Conservation (phyloP, 1,140 invertebrate species). For the Formica exsecta region DNA sequence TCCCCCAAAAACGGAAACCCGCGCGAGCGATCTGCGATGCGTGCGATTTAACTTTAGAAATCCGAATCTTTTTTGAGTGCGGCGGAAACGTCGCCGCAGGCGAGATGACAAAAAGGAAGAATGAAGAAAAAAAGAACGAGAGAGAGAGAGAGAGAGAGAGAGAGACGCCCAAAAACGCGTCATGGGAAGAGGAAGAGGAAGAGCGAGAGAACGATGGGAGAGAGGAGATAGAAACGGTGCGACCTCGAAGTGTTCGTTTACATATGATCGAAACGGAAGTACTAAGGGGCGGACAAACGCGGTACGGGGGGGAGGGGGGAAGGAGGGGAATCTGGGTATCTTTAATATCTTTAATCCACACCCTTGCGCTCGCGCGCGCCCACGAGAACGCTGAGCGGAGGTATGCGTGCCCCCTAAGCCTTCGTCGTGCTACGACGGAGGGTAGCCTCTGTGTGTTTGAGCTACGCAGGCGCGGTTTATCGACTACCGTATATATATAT, state of each 20-base stretch:
- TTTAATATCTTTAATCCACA: slow-evolving; percentile 79
- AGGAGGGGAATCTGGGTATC: slow-evolving; percentile 59
- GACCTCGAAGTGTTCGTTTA: slow-evolving; percentile 36
- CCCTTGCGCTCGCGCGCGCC: slow-evolving; percentile 65
- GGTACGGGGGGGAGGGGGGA: not conserved
- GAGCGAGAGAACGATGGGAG: slow-evolving; percentile 28
- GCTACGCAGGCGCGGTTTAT: slow-evolving; percentile 78
- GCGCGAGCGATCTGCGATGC: not conserved
- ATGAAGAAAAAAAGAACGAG: slow-evolving; percentile 14
- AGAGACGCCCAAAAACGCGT: slow-evolving; percentile 9
- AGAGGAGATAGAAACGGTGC: slow-evolving; percentile 1
- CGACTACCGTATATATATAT: slow-evolving; percentile 75
- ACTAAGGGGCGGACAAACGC: not conserved
- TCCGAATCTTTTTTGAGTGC: slow-evolving; percentile 15
- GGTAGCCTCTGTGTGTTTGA: slow-evolving; percentile 68
- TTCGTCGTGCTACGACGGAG: slow-evolving; percentile 45
- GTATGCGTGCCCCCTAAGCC: slow-evolving; percentile 69
- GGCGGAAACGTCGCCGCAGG: slow-evolving; percentile 64
- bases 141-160: slow-evolving; percentile 42
- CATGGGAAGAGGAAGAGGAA: not conserved
- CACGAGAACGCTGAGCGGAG: slow-evolving; percentile 58
- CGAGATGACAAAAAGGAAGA: slow-evolving; percentile 51
- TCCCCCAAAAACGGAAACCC: not conserved
- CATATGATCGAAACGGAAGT: slow-evolving; percentile 31
- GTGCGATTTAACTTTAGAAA: slow-evolving; percentile 43